phyloP scores from a whole-genome alignment of 2,888 invertebrate genomes.

The Heliconius aoede region DNA sequence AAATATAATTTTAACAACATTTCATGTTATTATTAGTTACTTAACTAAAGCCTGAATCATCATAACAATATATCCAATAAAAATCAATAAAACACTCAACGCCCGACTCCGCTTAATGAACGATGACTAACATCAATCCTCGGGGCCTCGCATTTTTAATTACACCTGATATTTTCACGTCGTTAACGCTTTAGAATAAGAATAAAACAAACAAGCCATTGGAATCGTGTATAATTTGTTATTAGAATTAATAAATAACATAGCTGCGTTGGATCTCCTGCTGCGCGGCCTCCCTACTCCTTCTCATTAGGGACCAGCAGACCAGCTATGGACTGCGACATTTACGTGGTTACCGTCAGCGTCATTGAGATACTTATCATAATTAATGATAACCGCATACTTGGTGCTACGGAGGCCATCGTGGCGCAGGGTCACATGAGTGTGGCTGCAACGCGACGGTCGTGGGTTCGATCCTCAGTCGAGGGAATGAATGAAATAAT shows the following conservation, averaged over 20 bases:
- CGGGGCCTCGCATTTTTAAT: constrained; percentile 77
- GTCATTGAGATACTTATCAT: constrained; percentile 45
- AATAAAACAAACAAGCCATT: constrained; percentile 79
- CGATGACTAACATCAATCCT: constrained; percentile 70
- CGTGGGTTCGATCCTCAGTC: too few species aligned
- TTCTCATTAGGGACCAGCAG: constrained; percentile 47
- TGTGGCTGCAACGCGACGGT: too few species aligned
- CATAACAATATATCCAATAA: constrained; percentile 56
- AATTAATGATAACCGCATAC: constrained; percentile 40
- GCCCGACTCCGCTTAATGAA: constrained; percentile 61
- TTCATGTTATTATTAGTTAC: background rate
- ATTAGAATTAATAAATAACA: constrained; percentile 81
- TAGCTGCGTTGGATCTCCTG: constrained; percentile 64
- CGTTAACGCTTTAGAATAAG: constrained; percentile 68
- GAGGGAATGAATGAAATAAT: too few species aligned
- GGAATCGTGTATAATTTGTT: constrained; percentile 70
- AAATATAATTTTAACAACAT: background rate
- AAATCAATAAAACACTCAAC: constrained; percentile 74
- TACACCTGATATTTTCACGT: constrained; percentile 80
- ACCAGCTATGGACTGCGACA: constrained; percentile 41
- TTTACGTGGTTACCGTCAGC: constrained; percentile 35
- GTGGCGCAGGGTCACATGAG: too few species aligned
- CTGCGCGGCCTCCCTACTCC: constrained; percentile 54
- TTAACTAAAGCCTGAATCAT: constrained; percentile 1
- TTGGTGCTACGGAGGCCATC: background rate